Evolutionary conservation across 2,888 invertebrate species (phyloP), one percentile per base, ranked within the genome.

Genomic region (Troides aeacus): DNA sequence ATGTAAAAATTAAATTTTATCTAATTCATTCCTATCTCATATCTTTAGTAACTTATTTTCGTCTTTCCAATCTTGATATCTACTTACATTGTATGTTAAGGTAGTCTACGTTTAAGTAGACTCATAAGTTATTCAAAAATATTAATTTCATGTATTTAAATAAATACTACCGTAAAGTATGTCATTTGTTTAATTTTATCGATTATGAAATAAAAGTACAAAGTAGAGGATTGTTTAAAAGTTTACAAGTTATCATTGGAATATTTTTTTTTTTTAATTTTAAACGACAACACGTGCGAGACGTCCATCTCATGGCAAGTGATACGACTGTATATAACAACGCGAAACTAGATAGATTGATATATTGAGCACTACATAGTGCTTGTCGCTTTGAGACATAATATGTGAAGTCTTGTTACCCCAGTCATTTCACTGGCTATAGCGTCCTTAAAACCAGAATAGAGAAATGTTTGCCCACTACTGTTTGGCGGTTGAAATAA

Each of bases 41-140:
- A 21, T 59, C 39, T 69, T 1, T 63, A 50, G 15, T 66, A 66
- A 58, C 63, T 63, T 72, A 70, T 76, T 73, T 66, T 75, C 77
- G 75, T 74, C 74, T 76, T 78, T 77, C 74, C 76, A 75, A 75
- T 79, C 77, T 81, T 77, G 75, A 75, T 72, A 74, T 78, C 80
- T 82, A 78, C 73, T 81, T 84, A 84, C 75, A 82, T 84, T 80
- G 81, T 86, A 85, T 84, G 85, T 82, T 87, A 86, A 83, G 80
- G 75, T 79, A 76, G 89, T 85, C 91, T 92, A 88, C 92, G 92
- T 92, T 92, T 90, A 91, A 84, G 90, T 87, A 90, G 90, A 84
- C 90, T 86, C 83, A 80, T 89, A 88, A 87, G 85, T 89, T 88
- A 86, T 84, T 83, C 81, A 83, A 83, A 83, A 82, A 81, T 77